Percentiles rank a stretch among this genome's conserved stretches.
These are phyloP conservation scores for Palythoa heliodiscus DNA, from an alignment of 92 coral and sea anemone species.

Conservation along the genomic window DNA sequence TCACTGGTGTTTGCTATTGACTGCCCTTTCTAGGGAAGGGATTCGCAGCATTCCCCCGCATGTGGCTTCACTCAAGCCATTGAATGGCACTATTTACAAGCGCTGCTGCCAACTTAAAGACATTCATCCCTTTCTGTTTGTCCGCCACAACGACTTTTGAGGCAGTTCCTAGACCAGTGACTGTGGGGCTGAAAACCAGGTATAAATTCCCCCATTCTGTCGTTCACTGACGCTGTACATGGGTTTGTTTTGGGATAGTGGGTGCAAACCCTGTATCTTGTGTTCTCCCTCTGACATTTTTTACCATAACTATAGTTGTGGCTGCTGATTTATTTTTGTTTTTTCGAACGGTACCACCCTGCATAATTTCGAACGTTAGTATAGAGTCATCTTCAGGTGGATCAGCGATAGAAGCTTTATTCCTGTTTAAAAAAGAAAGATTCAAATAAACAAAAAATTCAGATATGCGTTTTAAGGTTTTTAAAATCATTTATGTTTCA, in stretches of 20 bases:
- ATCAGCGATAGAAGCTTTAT: not conserved
- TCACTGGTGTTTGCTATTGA: not conserved
- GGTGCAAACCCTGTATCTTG: not conserved
- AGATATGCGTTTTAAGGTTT: not conserved
- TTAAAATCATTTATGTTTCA: not conserved
- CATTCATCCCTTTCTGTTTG: not conserved
- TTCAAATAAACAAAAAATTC: not conserved
- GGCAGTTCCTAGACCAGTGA: too few species aligned
- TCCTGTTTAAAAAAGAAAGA: not conserved
- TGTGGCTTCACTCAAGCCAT: too few species aligned
- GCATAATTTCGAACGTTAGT: not conserved
- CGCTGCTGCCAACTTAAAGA: not conserved
- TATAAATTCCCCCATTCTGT: too few species aligned
- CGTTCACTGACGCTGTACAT: too few species aligned
- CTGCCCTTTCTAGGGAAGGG: not conserved
- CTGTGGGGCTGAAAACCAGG: too few species aligned
- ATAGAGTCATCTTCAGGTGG: not conserved
- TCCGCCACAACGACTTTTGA: not conserved
- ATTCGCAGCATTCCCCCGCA: too few species aligned
- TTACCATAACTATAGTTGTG: not conserved
- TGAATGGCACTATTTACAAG: too few species aligned
- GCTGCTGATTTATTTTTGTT: too few species aligned
- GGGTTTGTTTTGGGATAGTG: too few species aligned
- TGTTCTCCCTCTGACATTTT: not conserved
- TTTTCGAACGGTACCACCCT: constrained; percentile 6